Evolutionary conservation across 2,888 invertebrate species (phyloP).

Genomic region (Pycnomerus fuliginosus): DNA sequence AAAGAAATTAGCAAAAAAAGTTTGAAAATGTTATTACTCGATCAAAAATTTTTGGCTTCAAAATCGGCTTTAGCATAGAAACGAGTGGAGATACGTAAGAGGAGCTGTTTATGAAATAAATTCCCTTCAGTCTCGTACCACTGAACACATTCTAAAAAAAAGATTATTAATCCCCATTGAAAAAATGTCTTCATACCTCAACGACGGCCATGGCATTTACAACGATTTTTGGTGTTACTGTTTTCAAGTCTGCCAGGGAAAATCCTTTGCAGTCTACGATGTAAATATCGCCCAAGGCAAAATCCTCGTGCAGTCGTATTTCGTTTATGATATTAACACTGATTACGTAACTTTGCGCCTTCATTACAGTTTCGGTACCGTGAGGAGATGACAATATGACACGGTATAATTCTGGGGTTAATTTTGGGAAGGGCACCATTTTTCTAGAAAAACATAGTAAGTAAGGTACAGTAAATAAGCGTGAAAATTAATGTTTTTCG

Average conservation of each 20-base stretch:
- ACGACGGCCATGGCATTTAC: constrained; percentile 52
- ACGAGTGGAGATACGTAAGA: constrained; percentile 43
- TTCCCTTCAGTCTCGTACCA: constrained; percentile 47
- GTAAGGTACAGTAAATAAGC: no score
- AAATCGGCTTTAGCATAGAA: constrained; percentile 49
- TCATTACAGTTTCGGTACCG: no score
- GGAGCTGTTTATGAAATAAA: constrained; percentile 54
- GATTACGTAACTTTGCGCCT: no score
- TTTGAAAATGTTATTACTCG: no score
- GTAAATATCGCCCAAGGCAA: constrained; percentile 52
- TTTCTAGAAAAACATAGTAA: not conserved
- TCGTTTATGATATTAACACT: no score
- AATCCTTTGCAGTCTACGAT: constrained; percentile 51
- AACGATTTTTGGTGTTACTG: constrained; percentile 49
- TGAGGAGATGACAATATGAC: no score
- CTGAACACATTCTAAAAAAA: constrained; percentile 57
- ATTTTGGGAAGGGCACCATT: no score
- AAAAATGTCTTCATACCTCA: no score
- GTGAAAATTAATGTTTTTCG: no score
- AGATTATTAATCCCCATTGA: no score
- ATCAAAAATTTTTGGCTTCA: constrained; percentile 54
- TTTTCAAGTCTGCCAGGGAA: constrained; percentile 50
- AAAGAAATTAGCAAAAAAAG: no score
- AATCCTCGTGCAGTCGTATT: constrained; percentile 45
- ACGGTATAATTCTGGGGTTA: no score